Conservation (phyloP, 2,888 invertebrate species). For the Idaea straminata region DNA sequence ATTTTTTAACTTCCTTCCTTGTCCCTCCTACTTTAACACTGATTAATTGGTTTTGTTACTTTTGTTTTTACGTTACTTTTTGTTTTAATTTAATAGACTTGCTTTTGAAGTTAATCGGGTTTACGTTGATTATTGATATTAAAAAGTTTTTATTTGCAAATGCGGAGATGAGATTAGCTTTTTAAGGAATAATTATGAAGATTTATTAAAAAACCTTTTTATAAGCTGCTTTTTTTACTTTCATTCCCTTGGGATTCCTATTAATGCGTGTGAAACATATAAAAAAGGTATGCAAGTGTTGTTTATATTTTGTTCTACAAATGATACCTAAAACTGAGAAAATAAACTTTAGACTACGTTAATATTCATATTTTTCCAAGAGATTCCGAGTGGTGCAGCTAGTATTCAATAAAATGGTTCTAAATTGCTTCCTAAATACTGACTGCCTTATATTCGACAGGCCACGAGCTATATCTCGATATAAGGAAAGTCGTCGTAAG, state of each 20-base stretch:
- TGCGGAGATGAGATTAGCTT: not conserved
- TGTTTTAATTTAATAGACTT: slow-evolving; percentile 2
- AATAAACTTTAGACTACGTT: too few relatives aligned
- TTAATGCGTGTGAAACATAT: too few relatives aligned
- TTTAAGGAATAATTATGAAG: not conserved
- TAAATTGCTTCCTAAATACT: not conserved
- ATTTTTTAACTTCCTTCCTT: slow-evolving; percentile 8
- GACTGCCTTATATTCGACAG: not conserved
- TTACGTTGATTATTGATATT: not conserved
- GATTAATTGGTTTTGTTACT: slow-evolving; percentile 26
- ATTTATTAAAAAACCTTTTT: too few relatives aligned
- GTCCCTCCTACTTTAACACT: slow-evolving; percentile 14
- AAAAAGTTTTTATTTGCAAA: not conserved
- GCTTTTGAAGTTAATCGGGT: not conserved
- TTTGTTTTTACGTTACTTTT: slow-evolving; percentile 8
- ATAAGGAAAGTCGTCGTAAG: not conserved
- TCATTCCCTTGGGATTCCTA: too few relatives aligned
- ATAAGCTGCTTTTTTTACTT: too few relatives aligned
- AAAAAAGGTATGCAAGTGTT: too few relatives aligned
- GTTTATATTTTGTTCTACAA: too few relatives aligned
- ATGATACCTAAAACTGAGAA: too few relatives aligned
- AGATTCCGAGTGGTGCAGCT: not conserved
- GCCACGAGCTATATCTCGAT: not conserved
- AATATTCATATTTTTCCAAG: not conserved
- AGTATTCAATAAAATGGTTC: not conserved